Evolutionary conservation across 2,888 invertebrate species (phyloP).

Genomic region (Azorinus chamasolen): DNA sequence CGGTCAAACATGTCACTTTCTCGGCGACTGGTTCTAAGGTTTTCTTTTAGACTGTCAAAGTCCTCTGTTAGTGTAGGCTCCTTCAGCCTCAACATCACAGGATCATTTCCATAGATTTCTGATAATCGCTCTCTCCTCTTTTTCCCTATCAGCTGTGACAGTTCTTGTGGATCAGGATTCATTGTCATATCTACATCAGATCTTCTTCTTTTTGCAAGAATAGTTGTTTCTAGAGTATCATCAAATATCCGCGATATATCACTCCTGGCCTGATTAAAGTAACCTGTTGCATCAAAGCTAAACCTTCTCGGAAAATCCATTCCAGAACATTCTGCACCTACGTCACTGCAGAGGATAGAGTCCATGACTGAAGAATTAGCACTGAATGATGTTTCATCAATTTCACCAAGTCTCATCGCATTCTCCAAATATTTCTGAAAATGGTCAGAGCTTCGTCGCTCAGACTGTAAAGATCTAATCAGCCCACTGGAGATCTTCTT

Average conservation of each 20-base stretch:
- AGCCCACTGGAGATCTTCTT: slow-evolving; percentile 29
- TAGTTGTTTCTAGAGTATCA: too few relatives aligned
- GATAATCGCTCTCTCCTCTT: slow-evolving; percentile 5
- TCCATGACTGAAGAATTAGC: not conserved
- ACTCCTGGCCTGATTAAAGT: slow-evolving; percentile 11
- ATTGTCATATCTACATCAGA: too few relatives aligned
- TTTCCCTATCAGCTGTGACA: too few relatives aligned
- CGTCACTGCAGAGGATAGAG: too few relatives aligned
- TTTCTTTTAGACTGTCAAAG: slow-evolving; percentile 57
- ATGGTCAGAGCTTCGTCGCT: slow-evolving; percentile 52
- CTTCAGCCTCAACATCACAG: slow-evolving; percentile 42
- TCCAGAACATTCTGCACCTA: not conserved
- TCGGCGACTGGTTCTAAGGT: slow-evolving; percentile 58
- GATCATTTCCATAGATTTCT: slow-evolving; percentile 44
- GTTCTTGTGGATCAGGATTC: too few relatives aligned
- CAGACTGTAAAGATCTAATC: slow-evolving; percentile 42
- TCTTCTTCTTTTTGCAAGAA: too few relatives aligned
- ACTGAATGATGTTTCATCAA: too few relatives aligned
- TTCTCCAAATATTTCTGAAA: slow-evolving; percentile 60
- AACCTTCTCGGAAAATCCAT: slow-evolving; percentile 12
- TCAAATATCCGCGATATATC: too few relatives aligned
- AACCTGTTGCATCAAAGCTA: slow-evolving; percentile 35
- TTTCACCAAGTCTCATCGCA: slow-evolving; percentile 37
- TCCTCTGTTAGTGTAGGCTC: slow-evolving; percentile 52
- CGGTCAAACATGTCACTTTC: slow-evolving; percentile 50